Evolutionary conservation across 1,140 invertebrate genomes (phyloP).

Genomic region (Mya arenaria): DNA sequence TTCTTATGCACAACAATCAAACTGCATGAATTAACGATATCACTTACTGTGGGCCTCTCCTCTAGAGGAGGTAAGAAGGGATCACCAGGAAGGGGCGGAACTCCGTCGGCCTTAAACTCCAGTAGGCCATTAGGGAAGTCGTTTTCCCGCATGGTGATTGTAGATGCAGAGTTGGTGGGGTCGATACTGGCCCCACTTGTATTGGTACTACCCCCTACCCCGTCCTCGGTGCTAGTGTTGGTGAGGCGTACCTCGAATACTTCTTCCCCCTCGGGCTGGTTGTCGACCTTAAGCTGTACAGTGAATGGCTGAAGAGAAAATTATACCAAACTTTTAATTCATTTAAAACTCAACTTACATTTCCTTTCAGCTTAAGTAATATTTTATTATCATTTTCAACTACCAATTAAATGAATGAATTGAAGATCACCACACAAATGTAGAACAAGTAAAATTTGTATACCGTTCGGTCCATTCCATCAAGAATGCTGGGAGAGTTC

Average conservation of each 20-base stretch:
- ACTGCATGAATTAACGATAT: too few species aligned
- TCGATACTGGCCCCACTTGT: constrained; percentile 80
- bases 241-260: constrained; percentile 69
- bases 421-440: too few species aligned
- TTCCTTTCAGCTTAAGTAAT: too few species aligned
- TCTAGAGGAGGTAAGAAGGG: constrained; percentile 64
- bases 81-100: constrained; percentile 58
- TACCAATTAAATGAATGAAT: too few species aligned
- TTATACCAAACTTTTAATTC: too few species aligned
- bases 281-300: constrained; percentile 71
- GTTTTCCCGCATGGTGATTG: constrained; percentile 70
- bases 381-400: too few species aligned
- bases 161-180: constrained; percentile 24
- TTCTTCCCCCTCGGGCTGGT: constrained; percentile 73
- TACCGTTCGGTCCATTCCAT: too few species aligned
- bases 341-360: too few species aligned
- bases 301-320: constrained; percentile 70
- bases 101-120: constrained; percentile 69
- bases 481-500: too few species aligned
- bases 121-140: constrained; percentile 77
- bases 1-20: too few species aligned
- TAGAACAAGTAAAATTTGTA: too few species aligned
- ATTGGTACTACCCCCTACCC: constrained; percentile 72
- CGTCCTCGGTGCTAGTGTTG: constrained; percentile 68
- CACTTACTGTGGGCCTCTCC: constrained; percentile 62